These are phyloP conservation scores for Aptenodytes patagonicus DNA, from an alignment of 2,113 vertebrate species.

Conservation along the genomic window DNA sequence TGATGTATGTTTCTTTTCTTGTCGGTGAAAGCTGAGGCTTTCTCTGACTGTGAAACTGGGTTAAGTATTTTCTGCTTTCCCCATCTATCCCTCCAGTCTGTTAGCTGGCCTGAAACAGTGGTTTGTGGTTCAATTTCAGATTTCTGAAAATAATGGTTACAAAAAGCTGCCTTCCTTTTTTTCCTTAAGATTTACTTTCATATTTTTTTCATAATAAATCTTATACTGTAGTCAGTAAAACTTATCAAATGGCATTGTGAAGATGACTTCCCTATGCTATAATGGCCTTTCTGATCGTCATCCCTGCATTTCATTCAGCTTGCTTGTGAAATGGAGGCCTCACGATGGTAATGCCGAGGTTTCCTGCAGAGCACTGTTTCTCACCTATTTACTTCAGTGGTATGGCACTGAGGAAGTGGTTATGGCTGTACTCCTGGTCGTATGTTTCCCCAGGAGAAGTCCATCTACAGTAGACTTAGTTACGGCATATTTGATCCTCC, in stretches of 20 bases:
- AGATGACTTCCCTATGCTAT: not conserved
- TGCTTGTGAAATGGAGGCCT: not conserved
- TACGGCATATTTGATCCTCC: not conserved
- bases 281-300: not conserved
- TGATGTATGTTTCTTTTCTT: not conserved
- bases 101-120: not conserved
- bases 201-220: not conserved
- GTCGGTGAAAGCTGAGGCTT: not conserved
- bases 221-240: not conserved
- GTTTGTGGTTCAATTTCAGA: not conserved
- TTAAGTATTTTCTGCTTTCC: constrained; percentile 1
- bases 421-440: not conserved
- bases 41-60: not conserved
- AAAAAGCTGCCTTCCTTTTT: not conserved
- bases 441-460: not conserved
- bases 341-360: rapidly evolving
- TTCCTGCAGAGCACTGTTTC: not conserved
- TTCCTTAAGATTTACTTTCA: not conserved
- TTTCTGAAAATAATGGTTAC: not conserved
- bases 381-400: not conserved
- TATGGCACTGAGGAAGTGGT: not conserved
- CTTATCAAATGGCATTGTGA: not conserved
- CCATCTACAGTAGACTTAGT: not conserved
- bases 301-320: not conserved
- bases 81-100: not conserved